Evolutionary conservation across 2,888 invertebrate genomes (phyloP).

Genomic region (Ypsolopha sequella): DNA sequence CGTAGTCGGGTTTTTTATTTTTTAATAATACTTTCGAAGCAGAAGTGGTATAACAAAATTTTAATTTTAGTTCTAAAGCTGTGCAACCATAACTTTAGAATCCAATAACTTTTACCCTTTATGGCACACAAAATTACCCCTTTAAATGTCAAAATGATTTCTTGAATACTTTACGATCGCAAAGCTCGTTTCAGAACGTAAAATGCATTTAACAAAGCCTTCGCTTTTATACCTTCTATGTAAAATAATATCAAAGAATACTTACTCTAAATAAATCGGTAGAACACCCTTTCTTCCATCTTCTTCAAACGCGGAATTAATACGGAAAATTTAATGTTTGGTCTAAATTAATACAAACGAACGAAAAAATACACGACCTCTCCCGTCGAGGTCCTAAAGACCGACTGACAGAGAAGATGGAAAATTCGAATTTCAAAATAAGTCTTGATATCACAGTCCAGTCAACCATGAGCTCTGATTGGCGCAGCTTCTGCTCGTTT

Average conservation of each 20-base stretch:
- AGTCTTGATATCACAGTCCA: slow-evolving; percentile 19
- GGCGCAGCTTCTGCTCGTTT: slow-evolving; percentile 28
- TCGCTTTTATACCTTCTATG: background rate
- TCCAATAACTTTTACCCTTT: too few relatives aligned
- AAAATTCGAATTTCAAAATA: slow-evolving; percentile 22
- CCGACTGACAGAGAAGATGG: slow-evolving; percentile 26
- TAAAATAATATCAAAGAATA: slow-evolving; percentile 11
- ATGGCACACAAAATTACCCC: too few relatives aligned
- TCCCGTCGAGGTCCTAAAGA: slow-evolving; percentile 19
- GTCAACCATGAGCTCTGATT: slow-evolving; percentile 25
- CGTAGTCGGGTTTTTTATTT: too few relatives aligned
- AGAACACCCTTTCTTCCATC: slow-evolving; percentile 19
- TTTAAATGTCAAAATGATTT: too few relatives aligned
- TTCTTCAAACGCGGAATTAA: slow-evolving; percentile 14
- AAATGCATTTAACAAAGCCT: too few relatives aligned
- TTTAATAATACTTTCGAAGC: too few relatives aligned
- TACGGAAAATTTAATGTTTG: slow-evolving; percentile 14
- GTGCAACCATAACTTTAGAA: too few relatives aligned
- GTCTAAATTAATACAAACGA: slow-evolving; percentile 8
- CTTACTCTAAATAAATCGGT: slow-evolving; percentile 37
- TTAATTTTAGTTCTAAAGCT: too few relatives aligned
- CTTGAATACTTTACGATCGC: too few relatives aligned
- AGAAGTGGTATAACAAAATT: too few relatives aligned
- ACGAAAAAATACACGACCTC: slow-evolving; percentile 16
- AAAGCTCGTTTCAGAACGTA: too few relatives aligned